Conservation (phyloP, 2,888 invertebrate species). For the Pardosa pseudoannulata region DNA sequence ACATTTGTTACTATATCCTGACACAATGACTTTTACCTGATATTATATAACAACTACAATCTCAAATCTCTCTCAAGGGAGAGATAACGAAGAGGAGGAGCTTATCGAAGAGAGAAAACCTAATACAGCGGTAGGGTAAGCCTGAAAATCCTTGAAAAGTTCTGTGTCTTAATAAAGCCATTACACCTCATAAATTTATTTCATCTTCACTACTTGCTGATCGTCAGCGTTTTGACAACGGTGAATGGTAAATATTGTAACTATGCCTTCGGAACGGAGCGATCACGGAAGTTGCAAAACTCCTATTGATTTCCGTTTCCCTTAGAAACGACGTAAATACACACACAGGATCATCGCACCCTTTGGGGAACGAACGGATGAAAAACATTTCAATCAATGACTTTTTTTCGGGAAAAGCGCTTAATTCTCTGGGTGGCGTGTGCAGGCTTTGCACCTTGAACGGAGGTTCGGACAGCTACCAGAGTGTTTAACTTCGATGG, state of each 20-base stretch:
- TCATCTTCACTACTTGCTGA: not conserved
- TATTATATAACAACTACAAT: too few species aligned
- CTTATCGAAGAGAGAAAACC: too few species aligned
- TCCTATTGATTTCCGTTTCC: constrained; percentile 50
- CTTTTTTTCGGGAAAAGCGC: not conserved
- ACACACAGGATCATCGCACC: constrained; percentile 34
- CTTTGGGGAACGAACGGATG: constrained; percentile 29
- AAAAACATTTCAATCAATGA: constrained; percentile 11
- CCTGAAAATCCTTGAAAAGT: too few species aligned
- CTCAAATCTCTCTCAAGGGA: too few species aligned
- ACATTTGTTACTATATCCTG: too few species aligned
- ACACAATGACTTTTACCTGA: too few species aligned
- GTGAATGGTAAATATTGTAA: constrained; percentile 38
- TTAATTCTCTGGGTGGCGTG: not conserved
- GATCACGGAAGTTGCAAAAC: constrained; percentile 30
- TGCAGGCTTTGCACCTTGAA: not conserved
- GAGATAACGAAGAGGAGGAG: too few species aligned
- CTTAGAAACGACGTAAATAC: constrained; percentile 51
- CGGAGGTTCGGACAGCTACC: not conserved
- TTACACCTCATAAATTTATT: too few species aligned
- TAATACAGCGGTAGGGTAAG: too few species aligned
- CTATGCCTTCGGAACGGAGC: constrained; percentile 46
- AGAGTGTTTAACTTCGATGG: not conserved
- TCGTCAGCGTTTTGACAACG: not conserved
- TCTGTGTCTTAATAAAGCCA: too few species aligned